A percentile compares a stretch with the other conserved stretches of the same genome.
These are phyloP conservation scores for Enteromius anoplus DNA, from an alignment of 2,797 vertebrate genomes.

Conservation along the genomic window DNA sequence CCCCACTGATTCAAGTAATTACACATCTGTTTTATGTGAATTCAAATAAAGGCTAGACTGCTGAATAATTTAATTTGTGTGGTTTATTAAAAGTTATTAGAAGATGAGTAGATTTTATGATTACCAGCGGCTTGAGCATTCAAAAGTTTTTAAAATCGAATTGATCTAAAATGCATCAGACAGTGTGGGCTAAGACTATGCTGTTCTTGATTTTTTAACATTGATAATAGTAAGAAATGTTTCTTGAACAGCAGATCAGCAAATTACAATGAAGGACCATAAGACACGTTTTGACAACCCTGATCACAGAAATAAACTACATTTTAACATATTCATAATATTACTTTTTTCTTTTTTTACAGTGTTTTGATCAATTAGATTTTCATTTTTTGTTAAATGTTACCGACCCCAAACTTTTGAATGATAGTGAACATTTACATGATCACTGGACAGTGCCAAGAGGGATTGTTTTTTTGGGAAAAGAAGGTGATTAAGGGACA, in stretches of 20 bases:
- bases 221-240: not conserved
- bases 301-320: not conserved
- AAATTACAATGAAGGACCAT: not conserved
- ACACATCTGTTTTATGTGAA: not conserved
- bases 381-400: not conserved
- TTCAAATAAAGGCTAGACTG: not conserved
- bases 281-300: not conserved
- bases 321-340: not conserved
- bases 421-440: not conserved
- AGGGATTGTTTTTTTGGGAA: conserved; percentile 26
- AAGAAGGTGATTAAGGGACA: conserved; percentile 5
- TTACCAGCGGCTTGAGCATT: not conserved
- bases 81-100: not conserved
- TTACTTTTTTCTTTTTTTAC: too few species aligned
- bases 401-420: not conserved
- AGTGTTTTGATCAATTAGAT: not conserved
- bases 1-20: conserved; percentile 15
- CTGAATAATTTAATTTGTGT: not conserved
- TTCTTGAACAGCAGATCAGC: not conserved
- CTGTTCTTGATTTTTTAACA: not conserved
- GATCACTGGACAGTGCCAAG: not conserved
- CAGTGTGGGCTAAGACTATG: not conserved
- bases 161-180: not conserved
- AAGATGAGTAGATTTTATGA: not conserved
- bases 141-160: not conserved